These are phyloP conservation scores for Zaprionus tsacasi DNA, from an alignment of 1,140 invertebrate species.

Conservation along the genomic window DNA sequence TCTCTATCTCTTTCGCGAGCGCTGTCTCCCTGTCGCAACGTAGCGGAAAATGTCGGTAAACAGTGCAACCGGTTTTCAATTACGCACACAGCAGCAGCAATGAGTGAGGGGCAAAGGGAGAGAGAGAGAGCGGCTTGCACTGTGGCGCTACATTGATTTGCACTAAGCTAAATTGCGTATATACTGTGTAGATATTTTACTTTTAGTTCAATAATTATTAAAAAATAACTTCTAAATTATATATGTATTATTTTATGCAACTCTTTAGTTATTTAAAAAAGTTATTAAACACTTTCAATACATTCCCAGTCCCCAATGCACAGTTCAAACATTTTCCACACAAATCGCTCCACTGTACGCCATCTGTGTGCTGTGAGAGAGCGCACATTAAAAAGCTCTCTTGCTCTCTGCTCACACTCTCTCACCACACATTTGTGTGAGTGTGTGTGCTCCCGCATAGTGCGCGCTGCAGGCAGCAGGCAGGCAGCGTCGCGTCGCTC, in stretches of 20 bases:
- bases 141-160: conserved; percentile 8
- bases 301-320: no score
- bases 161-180: no score
- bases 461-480: conserved; percentile 14
- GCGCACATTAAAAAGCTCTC: conserved; percentile 47
- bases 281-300: background rate
- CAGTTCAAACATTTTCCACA: background rate
- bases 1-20: conserved; percentile 6
- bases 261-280: background rate
- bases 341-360: conserved; percentile 40
- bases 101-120: background rate
- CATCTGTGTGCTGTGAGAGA: conserved; percentile 25
- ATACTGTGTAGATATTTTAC: no score
- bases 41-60: conserved; percentile 81
- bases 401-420: conserved; percentile 36
- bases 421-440: conserved; percentile 30
- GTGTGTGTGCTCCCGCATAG: conserved; percentile 42
- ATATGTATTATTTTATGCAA: no score
- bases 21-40: conserved; percentile 38
- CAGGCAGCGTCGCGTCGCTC: conserved; percentile 39
- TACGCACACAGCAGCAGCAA: conserved; percentile 55
- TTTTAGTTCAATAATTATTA: no score
- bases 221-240: no score
- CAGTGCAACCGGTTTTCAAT: conserved; percentile 77
- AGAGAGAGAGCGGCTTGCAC: conserved; percentile 2